Conservation (phyloP, 2,113 vertebrate species). For the Phylloscopus trochiloides region DNA sequence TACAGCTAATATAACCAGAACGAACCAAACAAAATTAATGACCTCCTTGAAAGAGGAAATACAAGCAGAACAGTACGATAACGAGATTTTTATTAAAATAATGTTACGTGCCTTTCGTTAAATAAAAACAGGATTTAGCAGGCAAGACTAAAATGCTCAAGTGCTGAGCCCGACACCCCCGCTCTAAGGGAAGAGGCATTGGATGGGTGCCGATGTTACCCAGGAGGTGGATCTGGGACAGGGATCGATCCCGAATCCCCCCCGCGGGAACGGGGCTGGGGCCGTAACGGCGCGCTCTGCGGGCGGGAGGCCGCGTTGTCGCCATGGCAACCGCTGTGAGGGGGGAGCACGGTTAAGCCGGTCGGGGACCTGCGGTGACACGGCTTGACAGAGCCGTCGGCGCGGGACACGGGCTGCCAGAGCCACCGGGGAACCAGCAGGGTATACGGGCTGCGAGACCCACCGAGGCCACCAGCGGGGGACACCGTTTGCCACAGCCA, state of each 20-base stretch:
- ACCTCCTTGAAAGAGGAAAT: neutral
- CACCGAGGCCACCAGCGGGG: neutral
- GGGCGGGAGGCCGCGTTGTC: neutral
- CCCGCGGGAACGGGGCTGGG: no score
- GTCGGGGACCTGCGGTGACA: neutral
- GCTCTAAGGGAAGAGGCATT: fast-evolving
- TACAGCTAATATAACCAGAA: neutral
- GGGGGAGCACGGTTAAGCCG: neutral
- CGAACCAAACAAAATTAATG: neutral
- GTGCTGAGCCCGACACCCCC: no score
- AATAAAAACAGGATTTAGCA: neutral
- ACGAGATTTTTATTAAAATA: neutral
- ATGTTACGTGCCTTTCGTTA: fast-evolving
- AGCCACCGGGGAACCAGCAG: no score
- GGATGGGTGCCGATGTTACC: fast-evolving
- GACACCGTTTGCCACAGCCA: neutral
- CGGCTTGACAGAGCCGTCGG: neutral
- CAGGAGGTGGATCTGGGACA: no score
- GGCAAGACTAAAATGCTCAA: neutral
- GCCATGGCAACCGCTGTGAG: neutral
- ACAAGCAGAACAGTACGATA: neutral
- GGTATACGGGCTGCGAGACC: no score
- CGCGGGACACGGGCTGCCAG: neutral
- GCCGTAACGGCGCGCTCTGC: neutral
- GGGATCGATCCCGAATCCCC: no score